Evolutionary conservation across 2,113 vertebrate genomes (phyloP), one percentile per base, ranked within the genome.

Genomic region (Brevimyrus niger): DNA sequence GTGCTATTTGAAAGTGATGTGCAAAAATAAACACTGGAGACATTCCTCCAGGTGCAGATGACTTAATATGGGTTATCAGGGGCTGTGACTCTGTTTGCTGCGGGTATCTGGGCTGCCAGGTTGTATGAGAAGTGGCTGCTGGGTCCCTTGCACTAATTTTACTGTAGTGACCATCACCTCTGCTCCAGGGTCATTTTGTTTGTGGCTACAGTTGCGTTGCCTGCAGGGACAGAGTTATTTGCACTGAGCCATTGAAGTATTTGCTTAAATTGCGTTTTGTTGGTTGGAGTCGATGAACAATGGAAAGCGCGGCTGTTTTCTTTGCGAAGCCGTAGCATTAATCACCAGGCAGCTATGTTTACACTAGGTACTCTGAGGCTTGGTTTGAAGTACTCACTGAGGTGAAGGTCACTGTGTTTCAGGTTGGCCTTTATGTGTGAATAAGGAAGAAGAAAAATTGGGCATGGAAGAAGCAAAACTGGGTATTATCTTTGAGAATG

Each of bases 11-110:
- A 80, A 80, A 17, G 73, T 80, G 73, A 80, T 80, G 73, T 80
- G 35, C 31, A 38, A 80, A 53, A 87, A 53, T 53, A 55, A 51
- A 87, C 15, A n/a, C 31, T 53, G 10, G 11, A 53, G 13, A 87
- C 48, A 50, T 53, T 53, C 48, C 47, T 86, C 46, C 85, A 87
- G 85, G 85, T 51, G 85, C 27, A 87, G 85, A 47, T 87, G 50
- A 87, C 50, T 35, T 35, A 31, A 87, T 87, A 21, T 53, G 85
- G 50, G 85, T 47, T 86, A 47, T 27, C 48, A 50, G 85, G 50
- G 85, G 44, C 19, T 38, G 23, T 86, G 23, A 31, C 27, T 51
- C 11, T 35, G 50, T 51, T 55, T 87, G 17, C 50, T 55, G 35
- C 1, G 31, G 85, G 48, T 87, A 87, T 55, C 50, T 35, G 85